Evolutionary conservation across 2,888 invertebrate species (phyloP), one percentile per base, ranked within the genome.

Genomic region (Lutraria lutraria): DNA sequence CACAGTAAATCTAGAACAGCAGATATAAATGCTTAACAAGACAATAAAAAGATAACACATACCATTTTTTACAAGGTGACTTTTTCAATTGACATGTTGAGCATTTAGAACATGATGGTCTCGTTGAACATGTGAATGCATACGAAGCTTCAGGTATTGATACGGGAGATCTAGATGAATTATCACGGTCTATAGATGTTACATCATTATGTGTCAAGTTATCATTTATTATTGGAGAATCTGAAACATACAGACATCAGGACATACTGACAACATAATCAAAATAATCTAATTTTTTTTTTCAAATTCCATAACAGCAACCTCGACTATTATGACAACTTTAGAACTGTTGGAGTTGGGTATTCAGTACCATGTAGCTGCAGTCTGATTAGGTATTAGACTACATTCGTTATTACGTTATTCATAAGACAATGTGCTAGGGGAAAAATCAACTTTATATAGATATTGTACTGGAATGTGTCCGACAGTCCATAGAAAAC

Each of bases 71-170:
- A 54, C 85, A 86, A 31, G 81, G 85, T 29, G 54, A 53, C 19
- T 76, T 90, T 19, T 68, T 83, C 72, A n/a, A 25, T 54, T 19
- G 52, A 25, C 81, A 31, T 54, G 68, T 60, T 56, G 79, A 56
- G 54, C 56, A 85, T 60, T 80, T 31, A 15, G 56, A 25, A 29
- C 80, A 85, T 19, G 56, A 34, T n/a, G 79, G 25, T 31, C 79
- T 31, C 6, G 90, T 90, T 1, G 89, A 81, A 91, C 90, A 90
- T 4, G 92, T 92, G 60, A 88, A 92, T 19, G 90, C 90, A 53
- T 89, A 86, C 3, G 92, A 90, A 15, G 88, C 92, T 68, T 79
- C 90, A 21, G 90, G 90, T 29, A 90, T 53, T 4, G 87, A n/a
- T 4, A 52, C 15, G 21, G 81, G 72, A 29, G 84, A 79, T 82